Conservation (phyloP, 2,888 invertebrate genomes). For the Hecatera dysodea region DNA sequence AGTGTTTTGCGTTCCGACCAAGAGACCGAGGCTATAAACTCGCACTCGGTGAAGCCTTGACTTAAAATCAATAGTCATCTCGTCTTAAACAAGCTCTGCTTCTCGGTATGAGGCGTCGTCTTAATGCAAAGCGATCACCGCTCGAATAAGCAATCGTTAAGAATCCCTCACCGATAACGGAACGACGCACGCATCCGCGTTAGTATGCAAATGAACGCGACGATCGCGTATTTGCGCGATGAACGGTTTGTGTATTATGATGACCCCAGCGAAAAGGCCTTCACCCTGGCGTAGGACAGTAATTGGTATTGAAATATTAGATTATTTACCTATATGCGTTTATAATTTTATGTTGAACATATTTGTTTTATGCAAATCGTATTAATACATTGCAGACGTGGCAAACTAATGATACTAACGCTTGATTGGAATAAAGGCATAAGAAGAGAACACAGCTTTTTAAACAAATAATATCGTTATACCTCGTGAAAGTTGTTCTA, state of each 20-base stretch:
- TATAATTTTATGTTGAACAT: constrained; percentile 3
- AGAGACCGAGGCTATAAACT: not conserved
- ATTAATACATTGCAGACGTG: constrained; percentile 53
- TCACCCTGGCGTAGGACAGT: not conserved
- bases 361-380: constrained; percentile 16
- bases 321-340: not conserved
- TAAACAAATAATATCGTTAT: not conserved
- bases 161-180: no score
- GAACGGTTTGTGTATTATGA: no score
- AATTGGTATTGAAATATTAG: not conserved
- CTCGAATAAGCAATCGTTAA: no score
- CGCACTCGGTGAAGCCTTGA: not conserved
- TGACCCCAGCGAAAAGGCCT: not conserved
- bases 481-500: constrained; percentile 13
- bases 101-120: no score
- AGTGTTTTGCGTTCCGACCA: no score
- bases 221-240: no score
- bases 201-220: no score
- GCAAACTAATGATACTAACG: constrained; percentile 19
- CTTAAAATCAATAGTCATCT: not conserved
- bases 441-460: constrained; percentile 30
- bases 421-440: not conserved
- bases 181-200: no score
- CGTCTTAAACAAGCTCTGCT: not conserved
- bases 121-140: not conserved